These are phyloP conservation scores for Microcebus tavaratra DNA, from an alignment of 2,113 vertebrate genomes.

Conservation along the genomic window DNA sequence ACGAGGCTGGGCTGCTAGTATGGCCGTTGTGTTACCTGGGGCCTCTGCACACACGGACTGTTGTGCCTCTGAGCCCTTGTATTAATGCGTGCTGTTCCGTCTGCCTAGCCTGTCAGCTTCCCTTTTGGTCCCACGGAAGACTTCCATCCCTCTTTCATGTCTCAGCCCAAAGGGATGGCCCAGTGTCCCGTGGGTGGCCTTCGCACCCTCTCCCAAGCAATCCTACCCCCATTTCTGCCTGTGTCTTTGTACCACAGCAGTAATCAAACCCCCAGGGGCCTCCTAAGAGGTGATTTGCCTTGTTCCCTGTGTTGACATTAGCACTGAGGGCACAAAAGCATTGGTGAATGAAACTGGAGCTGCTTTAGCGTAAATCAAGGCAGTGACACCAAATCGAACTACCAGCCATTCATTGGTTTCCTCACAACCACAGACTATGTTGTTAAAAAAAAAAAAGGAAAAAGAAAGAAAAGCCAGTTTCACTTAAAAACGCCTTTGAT, in stretches of 20 bases:
- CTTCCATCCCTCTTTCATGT: not conserved
- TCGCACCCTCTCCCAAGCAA: not conserved
- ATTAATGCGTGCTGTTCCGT: rapidly evolving
- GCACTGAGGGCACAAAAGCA: not conserved
- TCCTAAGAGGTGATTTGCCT: not conserved
- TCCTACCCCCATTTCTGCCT: not conserved
- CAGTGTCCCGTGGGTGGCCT: too few species aligned
- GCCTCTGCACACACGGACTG: not conserved
- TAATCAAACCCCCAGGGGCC: not conserved
- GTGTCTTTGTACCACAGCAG: rapidly evolving
- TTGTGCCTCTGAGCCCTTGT: not conserved
- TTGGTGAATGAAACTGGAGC: not conserved
- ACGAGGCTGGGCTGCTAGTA: not conserved
- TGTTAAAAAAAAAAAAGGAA: not conserved
- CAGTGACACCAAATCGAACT: not conserved
- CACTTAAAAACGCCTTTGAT: not conserved
- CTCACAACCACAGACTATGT: not conserved
- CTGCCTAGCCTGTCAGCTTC: not conserved
- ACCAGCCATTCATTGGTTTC: not conserved
- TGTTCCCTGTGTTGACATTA: not conserved
- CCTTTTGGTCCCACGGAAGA: not conserved
- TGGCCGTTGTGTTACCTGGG: rapidly evolving
- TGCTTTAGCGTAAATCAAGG: not conserved
- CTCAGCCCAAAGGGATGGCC: not conserved
- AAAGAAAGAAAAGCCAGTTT: not conserved